Base-by-base conservation (phyloP, 2,113 vertebrate genomes). In the Acanthochromis polyacanthus region DNA sequence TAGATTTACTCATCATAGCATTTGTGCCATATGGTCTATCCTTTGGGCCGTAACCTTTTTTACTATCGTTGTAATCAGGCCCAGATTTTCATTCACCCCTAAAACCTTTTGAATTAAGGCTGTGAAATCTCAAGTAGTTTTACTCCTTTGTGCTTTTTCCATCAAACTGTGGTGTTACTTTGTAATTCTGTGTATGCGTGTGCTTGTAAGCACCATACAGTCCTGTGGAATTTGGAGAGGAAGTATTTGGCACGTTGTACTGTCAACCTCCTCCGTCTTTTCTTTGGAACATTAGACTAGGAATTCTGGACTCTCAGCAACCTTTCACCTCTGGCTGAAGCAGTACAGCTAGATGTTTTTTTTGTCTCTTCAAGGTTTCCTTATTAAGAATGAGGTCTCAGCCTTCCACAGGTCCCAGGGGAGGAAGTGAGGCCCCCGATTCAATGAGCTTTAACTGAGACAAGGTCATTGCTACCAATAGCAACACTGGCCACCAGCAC, bases 391-490 rank as follows among this genome's bases (percentile, higher is more conserved):
- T 9, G 62, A 48, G 79, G 59, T 66, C 71, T 78, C 64, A 30
- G 50, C 46, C 61, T 61, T 65, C 77, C 71, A 46, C 71, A 17
- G 4, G 25, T 40, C 90, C 73, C 79, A 19, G 38, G 78, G 78
- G 88, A 90, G 90, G 86, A 92, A 91, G 77, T 77, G 71, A 83
- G 80, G 67, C 79, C 89, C 73, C 76, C 15, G 3, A 63, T 86
- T 89, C 83, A 90, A 89, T 92, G 89, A 84, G 81, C 52, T 81
- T 67, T 68, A 71, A 86, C 74, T 69, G 62, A 81, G 67, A 36
- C 81, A 73, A 85, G 81, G 83, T 88, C 90, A 84, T 57, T 71
- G 79, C 81, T 79, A 56, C 85, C 32, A 14, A 46, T 57, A 81
- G 83, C 6, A 88, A 80, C 74, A 61, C 48, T 60, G 77, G 59